phyloP scores from a whole-genome alignment of 2,888 invertebrate species.

The Thymelicus sylvestris region DNA sequence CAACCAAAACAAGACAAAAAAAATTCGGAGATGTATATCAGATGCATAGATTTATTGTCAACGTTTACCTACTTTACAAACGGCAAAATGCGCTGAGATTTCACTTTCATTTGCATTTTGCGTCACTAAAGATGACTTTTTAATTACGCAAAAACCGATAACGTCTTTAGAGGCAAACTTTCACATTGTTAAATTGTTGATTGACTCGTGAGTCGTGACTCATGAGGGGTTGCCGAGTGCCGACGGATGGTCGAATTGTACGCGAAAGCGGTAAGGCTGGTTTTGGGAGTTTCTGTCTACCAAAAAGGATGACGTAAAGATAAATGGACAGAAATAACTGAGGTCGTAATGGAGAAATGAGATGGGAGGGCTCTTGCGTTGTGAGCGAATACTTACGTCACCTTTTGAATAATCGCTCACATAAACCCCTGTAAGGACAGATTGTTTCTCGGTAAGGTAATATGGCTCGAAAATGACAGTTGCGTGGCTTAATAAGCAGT shows the following conservation, averaged over 20 bases:
- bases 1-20: too few relatives aligned
- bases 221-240: conserved; percentile 17
- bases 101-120: background rate
- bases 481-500: too few relatives aligned
- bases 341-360: conserved; percentile 11
- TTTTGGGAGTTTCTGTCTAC: conserved; percentile 23
- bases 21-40: too few relatives aligned
- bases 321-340: conserved; percentile 30
- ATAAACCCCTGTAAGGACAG: too few relatives aligned
- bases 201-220: conserved; percentile 9
- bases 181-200: conserved; percentile 21
- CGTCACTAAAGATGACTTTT: background rate
- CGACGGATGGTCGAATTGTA: conserved; percentile 13
- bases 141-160: background rate
- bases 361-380: conserved; percentile 9
- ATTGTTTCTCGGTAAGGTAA: too few relatives aligned
- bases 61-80: too few relatives aligned
- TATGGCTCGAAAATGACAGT: too few relatives aligned
- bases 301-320: conserved; percentile 26
- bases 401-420: conserved; percentile 21
- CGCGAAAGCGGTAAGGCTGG: conserved; percentile 31
- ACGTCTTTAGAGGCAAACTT: conserved; percentile 1
- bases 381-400: conserved; percentile 3
- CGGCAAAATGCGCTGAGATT: too few relatives aligned
- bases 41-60: too few relatives aligned